These are phyloP conservation scores for Charadrius vociferus DNA, from an alignment of 2,113 vertebrate genomes.

Conservation along the genomic window DNA sequence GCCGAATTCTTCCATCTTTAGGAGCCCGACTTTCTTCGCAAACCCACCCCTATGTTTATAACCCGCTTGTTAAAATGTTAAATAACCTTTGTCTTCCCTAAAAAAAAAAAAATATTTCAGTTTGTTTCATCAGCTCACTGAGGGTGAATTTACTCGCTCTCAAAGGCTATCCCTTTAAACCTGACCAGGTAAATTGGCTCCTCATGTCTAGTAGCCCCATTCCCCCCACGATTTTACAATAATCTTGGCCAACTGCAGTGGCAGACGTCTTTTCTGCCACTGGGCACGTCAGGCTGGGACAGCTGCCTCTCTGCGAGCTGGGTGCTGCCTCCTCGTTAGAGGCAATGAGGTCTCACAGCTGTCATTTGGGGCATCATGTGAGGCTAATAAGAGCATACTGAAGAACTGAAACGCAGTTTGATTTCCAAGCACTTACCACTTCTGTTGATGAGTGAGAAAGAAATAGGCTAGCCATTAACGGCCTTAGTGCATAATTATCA, in stretches of 20 bases:
- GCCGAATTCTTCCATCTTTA: neutral
- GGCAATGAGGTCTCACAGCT: neutral
- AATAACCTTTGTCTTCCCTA: neutral
- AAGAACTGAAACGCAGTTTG: neutral
- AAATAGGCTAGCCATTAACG: neutral
- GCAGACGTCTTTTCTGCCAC: fast-evolving
- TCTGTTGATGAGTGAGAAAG: neutral
- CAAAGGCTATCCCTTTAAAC: neutral
- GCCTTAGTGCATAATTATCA: neutral
- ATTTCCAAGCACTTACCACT: neutral
- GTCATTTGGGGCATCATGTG: neutral
- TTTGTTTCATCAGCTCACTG: neutral
- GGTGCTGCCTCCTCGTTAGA: neutral
- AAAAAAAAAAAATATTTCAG: neutral
- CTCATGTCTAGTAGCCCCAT: neutral
- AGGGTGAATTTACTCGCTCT: neutral
- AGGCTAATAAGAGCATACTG: neutral
- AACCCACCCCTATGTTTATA: neutral
- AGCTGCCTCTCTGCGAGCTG: fast-evolving
- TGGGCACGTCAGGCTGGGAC: neutral
- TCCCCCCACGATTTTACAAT: neutral
- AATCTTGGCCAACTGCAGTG: fast-evolving
- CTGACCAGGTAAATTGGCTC: neutral
- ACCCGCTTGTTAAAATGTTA: neutral
- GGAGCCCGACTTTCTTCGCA: neutral